phyloP scores from a whole-genome alignment of 1,140 invertebrate genomes.

The Drosophila ananassae region DNA sequence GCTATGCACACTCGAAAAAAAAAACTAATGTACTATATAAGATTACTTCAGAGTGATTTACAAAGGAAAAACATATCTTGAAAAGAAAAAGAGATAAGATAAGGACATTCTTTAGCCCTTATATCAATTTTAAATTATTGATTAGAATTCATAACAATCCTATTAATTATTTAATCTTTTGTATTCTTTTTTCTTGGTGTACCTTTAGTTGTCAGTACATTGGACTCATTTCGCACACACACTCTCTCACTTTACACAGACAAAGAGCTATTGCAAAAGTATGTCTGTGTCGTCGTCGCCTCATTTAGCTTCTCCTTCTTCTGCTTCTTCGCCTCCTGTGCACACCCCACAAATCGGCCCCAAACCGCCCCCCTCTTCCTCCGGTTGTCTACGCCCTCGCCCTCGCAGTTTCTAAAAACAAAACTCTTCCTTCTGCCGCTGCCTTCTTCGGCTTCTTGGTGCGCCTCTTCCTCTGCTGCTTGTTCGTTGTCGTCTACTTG shows the following conservation, averaged over 20 bases:
- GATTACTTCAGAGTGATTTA: background rate
- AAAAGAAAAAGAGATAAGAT: background rate
- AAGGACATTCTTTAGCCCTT: too few species aligned
- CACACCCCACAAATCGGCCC: slow-evolving; percentile 5
- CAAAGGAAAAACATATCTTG: background rate
- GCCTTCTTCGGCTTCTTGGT: slow-evolving; percentile 35
- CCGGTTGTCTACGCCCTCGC: slow-evolving; percentile 39
- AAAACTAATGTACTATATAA: background rate
- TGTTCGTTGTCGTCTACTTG: slow-evolving; percentile 38
- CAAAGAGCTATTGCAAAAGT: slow-evolving; percentile 49
- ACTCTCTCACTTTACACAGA: slow-evolving; percentile 29
- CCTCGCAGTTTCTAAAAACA: slow-evolving; percentile 51
- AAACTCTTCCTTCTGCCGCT: slow-evolving; percentile 75
- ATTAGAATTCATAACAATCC: background rate
- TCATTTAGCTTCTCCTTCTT: slow-evolving; percentile 73
- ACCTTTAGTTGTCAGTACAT: slow-evolving; percentile 66
- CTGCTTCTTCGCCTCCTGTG: slow-evolving; percentile 7
- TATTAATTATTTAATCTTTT: background rate
- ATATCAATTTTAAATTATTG: background rate
- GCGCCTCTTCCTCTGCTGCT: slow-evolving; percentile 29
- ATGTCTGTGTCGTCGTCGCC: slow-evolving; percentile 66
- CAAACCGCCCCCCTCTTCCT: slow-evolving; percentile 1
- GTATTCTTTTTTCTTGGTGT: slow-evolving; percentile 9
- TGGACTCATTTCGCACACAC: slow-evolving; percentile 71
- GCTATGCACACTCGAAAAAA: slow-evolving; percentile 13